Evolutionary conservation across 2,797 vertebrate genomes (phyloP).

Genomic region (Coregonus sp.): DNA sequence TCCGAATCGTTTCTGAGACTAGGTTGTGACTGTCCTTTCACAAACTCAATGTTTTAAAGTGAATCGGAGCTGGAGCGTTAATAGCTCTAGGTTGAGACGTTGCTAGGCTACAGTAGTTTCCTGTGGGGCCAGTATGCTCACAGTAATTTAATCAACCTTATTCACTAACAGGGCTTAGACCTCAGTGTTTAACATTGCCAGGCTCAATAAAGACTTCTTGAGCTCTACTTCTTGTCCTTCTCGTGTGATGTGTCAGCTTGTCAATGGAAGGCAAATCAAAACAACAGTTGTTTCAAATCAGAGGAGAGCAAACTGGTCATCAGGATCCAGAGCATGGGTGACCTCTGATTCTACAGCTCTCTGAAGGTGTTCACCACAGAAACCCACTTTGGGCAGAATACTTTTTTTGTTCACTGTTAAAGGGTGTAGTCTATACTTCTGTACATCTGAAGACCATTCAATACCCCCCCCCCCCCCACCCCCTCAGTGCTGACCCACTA

Average conservation of each 20-base stretch:
- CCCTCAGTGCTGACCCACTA: slow-evolving; percentile 31
- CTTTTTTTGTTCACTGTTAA: slow-evolving; percentile 10
- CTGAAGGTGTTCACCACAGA: slow-evolving; percentile 20
- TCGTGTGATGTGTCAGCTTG: neutral
- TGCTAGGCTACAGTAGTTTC: neutral
- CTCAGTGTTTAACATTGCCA: neutral
- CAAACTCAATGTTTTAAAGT: neutral
- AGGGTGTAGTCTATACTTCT: slow-evolving; percentile 35
- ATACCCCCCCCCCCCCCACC: neutral
- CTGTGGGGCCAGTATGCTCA: neutral
- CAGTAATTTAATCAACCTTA: neutral
- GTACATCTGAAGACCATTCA: slow-evolving; percentile 44
- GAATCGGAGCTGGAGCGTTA: neutral
- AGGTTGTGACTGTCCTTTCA: no score
- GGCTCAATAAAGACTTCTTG: neutral
- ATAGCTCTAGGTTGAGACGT: neutral
- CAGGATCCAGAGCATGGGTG: neutral
- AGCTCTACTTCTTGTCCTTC: neutral
- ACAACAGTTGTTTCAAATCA: neutral
- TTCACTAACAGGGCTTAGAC: neutral
- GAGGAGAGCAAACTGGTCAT: neutral
- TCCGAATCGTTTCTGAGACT: no score
- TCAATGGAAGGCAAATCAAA: slow-evolving; percentile 3
- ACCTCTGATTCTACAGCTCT: neutral
- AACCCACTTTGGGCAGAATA: slow-evolving; percentile 14